These are phyloP conservation scores for Pseudococcus jackbeardsleyi DNA, from an alignment of 2,888 invertebrate genomes.

Conservation along the genomic window DNA sequence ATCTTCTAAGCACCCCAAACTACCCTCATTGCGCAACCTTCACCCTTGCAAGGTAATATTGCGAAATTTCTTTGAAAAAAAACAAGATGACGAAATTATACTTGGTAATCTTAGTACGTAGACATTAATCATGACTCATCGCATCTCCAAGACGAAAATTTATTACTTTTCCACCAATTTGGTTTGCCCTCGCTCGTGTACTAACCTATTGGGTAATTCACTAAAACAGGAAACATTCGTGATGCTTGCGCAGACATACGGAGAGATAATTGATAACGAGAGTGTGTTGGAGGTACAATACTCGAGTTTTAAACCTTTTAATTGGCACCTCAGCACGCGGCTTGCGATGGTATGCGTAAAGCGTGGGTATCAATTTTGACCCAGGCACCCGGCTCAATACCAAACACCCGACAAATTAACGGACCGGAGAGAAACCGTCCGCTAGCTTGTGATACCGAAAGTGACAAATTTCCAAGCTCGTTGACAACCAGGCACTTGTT, in stretches of 20 bases:
- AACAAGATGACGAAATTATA: slow-evolving; percentile 10
- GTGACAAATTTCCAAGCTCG: neutral
- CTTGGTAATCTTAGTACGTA: neutral
- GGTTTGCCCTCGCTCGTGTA: neutral
- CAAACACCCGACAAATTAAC: neutral
- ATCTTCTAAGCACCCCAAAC: neutral
- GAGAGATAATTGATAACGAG: slow-evolving; percentile 11
- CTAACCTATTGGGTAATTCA: neutral
- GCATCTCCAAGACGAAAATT: neutral
- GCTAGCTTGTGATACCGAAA: neutral
- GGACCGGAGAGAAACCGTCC: neutral
- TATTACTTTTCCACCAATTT: slow-evolving; percentile 8
- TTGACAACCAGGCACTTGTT: slow-evolving; percentile 4
- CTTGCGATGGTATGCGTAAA: slow-evolving; percentile 9
- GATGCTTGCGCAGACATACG: neutral
- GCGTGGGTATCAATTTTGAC: slow-evolving; percentile 44
- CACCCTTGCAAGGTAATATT: neutral
- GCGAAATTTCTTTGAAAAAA: slow-evolving; percentile 5
- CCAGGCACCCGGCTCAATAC: neutral
- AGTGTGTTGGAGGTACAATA: slow-evolving; percentile 8
- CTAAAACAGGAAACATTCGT: neutral
- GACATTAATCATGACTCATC: slow-evolving; percentile 15
- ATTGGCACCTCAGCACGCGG: slow-evolving; percentile 16
- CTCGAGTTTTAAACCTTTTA: slow-evolving; percentile 24
- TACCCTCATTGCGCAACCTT: slow-evolving; percentile 28